Evolutionary conservation across 2,797 vertebrate species (phyloP), one percentile per base, ranked within the genome.

Genomic region (Mormyrus proboscirostris): DNA sequence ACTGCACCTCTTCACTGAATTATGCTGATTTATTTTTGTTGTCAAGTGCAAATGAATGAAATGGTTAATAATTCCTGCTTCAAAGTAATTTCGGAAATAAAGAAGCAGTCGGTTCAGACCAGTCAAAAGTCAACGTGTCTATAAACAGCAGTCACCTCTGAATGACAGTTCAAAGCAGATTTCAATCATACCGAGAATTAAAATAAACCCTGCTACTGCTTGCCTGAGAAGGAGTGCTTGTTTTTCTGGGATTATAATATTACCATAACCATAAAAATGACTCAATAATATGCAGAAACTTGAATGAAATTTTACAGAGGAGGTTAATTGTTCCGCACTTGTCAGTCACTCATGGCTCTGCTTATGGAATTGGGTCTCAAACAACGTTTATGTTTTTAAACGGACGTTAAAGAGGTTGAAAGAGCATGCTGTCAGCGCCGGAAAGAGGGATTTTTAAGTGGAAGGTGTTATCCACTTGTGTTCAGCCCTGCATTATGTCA

Each of bases 401-500:
- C 41, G 76, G 41, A 82, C 76, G 7, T n/a, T 82, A 44, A 82
- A 82, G 82, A 85, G 44, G 47, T 51, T 85, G 19, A 85, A 16
- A 51, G n/a, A 22, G 44, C 1, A 1, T 50, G 8, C 82, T 14
- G 79, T 44, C 79, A 83, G 79, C 16, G 2, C 79, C 38, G 19
- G 9, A 44, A n/a, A 83, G 19, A 33, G 47, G 79, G n/a, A 83
- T 83, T 49, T 83, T 49, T 3, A 83, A 49, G 79, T 89, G 82
- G 49, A 51, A 49, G 79, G 47, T 83, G 79, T 85, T 85, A 85
- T 85, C 82, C 44, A 14, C 47, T 85, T 51, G 82, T 51, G 22
- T 51, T 85, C 44, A 50, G 49, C 82, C 44, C 19, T 29, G 79
- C 90, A 91, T 91, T 84, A 25, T 62, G 88, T 83, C 51, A 49